Conservation (phyloP, 37 sponge, comb jelly and placozoan species). For the Diacarnus erythraeanus region DNA sequence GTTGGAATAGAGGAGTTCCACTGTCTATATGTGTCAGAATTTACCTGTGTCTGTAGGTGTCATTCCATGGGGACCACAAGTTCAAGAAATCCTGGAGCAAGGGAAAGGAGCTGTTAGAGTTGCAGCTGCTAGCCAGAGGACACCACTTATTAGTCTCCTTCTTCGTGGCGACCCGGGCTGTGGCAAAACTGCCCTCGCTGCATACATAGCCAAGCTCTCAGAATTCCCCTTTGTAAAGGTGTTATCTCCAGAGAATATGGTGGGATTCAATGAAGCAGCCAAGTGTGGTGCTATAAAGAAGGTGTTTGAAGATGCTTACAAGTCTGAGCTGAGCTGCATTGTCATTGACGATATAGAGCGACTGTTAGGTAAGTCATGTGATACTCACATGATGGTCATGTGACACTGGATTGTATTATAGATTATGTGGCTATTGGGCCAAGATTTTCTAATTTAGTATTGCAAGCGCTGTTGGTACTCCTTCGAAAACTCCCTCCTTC, state of each 20-base stretch:
- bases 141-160: conserved; percentile 82
- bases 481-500: conserved; percentile 71
- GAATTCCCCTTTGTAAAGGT: conserved; percentile 90
- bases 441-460: conserved; percentile 83
- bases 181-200: conserved; percentile 97
- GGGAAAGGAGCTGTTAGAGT: conserved; percentile 66
- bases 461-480: conserved; percentile 83
- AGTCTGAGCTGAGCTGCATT: conserved; percentile 92
- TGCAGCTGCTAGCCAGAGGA: conserved; percentile 49
- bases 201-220: conserved; percentile 77
- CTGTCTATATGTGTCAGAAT: too few relatives aligned
- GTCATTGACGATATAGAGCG: conserved; percentile 96
- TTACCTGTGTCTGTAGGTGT: conserved; percentile 48
- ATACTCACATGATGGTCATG: background rate
- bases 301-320: conserved; percentile 98
- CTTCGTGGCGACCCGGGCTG: conserved; percentile 74
- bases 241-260: conserved; percentile 80
- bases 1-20: too few relatives aligned
- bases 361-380: conserved; percentile 64
- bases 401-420: background rate
- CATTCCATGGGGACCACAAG: conserved; percentile 67
- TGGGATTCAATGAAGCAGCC: conserved; percentile 79
- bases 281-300: conserved; percentile 93
- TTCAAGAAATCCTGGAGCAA: conserved; percentile 70
- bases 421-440: conserved; percentile 93